Percentiles rank a stretch among this genome's conserved stretches.
These are phyloP conservation scores for Didymodactylos carnosus DNA, from an alignment of 2,888 invertebrate species.

Conservation along the genomic window DNA sequence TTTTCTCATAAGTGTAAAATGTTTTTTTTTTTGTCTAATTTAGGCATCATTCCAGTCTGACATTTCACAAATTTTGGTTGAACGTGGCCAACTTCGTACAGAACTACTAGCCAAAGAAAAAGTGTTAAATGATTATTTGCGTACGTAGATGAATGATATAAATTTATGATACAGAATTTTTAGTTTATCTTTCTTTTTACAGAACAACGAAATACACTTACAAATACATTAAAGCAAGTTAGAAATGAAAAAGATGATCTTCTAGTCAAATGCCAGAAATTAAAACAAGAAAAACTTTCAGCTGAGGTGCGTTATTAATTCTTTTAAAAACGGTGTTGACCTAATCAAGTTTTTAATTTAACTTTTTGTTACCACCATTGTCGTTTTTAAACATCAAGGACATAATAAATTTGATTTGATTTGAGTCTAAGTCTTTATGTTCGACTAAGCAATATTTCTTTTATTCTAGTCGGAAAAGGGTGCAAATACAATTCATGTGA, in stretches of 20 bases:
- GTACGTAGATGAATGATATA: background rate
- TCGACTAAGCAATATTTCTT: background rate
- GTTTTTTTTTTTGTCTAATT: no score
- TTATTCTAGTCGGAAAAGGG: background rate
- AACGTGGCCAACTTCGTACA: background rate
- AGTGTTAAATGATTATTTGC: background rate
- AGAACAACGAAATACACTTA: background rate
- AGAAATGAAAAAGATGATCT: background rate
- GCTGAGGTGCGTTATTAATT: background rate
- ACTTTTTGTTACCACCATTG: no score
- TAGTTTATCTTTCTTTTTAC: no score
- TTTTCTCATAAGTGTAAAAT: background rate
- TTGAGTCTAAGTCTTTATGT: no score
- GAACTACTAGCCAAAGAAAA: background rate
- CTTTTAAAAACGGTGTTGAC: no score
- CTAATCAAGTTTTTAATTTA: no score
- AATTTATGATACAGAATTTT: background rate
- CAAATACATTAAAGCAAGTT: background rate
- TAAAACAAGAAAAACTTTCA: background rate
- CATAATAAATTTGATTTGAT: no score
- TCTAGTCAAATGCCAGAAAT: background rate
- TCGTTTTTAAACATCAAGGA: no score
- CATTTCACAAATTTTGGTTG: background rate
- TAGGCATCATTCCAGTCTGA: background rate
- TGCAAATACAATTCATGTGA: background rate